These are phyloP conservation scores for Chionoecetes opilio DNA, from an alignment of 1,140 invertebrate genomes.

Conservation along the genomic window DNA sequence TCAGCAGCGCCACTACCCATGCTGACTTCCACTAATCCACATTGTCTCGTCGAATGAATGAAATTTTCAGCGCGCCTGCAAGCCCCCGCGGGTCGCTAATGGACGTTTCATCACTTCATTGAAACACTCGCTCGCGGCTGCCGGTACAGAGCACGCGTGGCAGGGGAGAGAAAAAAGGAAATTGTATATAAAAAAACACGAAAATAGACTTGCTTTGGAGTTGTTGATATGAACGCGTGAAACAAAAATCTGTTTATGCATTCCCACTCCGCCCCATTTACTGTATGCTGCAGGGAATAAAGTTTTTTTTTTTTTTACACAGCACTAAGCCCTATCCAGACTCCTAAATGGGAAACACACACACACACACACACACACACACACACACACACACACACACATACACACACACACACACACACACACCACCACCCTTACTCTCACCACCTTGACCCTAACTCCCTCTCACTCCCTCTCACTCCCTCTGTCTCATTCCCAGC, in stretches of 20 bases:
- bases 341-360: too few species aligned
- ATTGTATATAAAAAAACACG: too few species aligned
- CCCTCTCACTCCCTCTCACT: background rate
- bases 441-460: too few species aligned
- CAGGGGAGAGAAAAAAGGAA: too few species aligned
- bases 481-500: background rate
- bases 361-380: too few species aligned
- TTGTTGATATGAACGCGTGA: background rate
- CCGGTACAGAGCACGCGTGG: background rate
- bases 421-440: too few species aligned
- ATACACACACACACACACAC: background rate
- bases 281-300: background rate
- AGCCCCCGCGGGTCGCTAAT: background rate
- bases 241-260: background rate
- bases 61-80: background rate
- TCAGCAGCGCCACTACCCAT: background rate
- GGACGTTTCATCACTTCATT: background rate
- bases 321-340: too few species aligned
- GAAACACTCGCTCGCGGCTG: background rate
- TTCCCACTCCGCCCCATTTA: background rate
- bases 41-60: background rate
- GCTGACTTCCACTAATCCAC: conserved; percentile 2
- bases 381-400: background rate
- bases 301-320: too few species aligned
- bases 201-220: background rate